Percentiles rank a stretch among this genome's conserved stretches.
These are phyloP conservation scores for Schizaphis graminum DNA, from an alignment of 2,888 invertebrate genomes.

Conservation along the genomic window DNA sequence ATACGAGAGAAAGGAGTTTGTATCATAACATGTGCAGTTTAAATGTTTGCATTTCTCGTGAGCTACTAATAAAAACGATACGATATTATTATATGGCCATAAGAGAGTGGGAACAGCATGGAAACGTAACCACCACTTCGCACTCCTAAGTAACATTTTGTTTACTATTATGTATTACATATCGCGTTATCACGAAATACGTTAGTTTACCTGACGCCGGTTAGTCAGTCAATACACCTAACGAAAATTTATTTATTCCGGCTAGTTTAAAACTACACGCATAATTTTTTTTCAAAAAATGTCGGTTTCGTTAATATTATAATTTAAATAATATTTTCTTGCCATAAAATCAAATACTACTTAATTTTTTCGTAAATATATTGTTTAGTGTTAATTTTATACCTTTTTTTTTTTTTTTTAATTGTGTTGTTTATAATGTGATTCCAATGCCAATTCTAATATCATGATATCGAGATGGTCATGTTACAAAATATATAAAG, in stretches of 20 bases:
- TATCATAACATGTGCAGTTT: conserved; percentile 31
- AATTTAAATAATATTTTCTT: neutral
- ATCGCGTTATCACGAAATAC: conserved; percentile 64
- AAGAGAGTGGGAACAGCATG: conserved; percentile 60
- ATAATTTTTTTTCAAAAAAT: neutral
- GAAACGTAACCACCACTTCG: conserved; percentile 60
- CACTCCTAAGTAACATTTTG: conserved; percentile 53
- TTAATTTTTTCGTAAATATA: neutral
- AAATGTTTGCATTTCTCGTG: conserved; percentile 27
- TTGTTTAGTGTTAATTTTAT: neutral
- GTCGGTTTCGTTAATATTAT: neutral
- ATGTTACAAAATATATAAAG: conserved; percentile 10
- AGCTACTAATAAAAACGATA: conserved; percentile 21
- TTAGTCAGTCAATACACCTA: conserved; percentile 54
- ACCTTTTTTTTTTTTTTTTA: neutral
- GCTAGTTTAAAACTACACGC: conserved; percentile 9
- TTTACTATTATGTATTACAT: conserved; percentile 64
- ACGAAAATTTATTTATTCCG: conserved; percentile 11
- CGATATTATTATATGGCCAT: conserved; percentile 40
- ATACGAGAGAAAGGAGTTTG: conserved; percentile 53
- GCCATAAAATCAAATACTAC: neutral
- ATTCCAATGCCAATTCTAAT: neutral
- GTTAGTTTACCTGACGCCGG: conserved; percentile 63
- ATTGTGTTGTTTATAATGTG: conserved; percentile 22
- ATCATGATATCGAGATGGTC: conserved; percentile 40